Base-by-base conservation (phyloP, 1,140 invertebrate genomes). In the Ceratina japonica region DNA sequence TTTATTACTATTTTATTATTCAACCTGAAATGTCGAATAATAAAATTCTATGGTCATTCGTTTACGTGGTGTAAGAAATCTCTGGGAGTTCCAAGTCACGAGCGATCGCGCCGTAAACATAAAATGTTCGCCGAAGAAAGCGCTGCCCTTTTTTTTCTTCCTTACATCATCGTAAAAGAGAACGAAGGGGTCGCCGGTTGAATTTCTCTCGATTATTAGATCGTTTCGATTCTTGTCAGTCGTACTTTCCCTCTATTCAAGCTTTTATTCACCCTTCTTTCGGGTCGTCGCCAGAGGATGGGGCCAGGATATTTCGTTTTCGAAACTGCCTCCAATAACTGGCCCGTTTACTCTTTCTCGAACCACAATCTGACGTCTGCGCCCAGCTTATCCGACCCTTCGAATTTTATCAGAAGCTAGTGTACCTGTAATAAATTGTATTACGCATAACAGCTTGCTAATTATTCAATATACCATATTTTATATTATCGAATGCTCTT, bases 121-220 rank as follows among this genome's bases (percentile, higher is more conserved):
- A 44, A 24, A 44, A 72, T 44, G 20, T 49, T 61, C 56, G 5
- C 20, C 18, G 2, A 0, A 2, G 64, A 66, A 31, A 37, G 62
- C 15, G 37, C 22, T 13, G 18, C 64, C 20, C 16, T 22, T 64
- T 64, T n/a, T 24, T 27, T 27, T 24, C 13, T 2, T 27, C 58
- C 31, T 54, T 22, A 27, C 63, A 31, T 8, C 10, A 15, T 58
- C 31, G 31, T 75, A 75, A 75, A 75, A 27, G 52, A 16, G 44
- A 22, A 52, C 15, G 22, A 65, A 65, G 27, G 20, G 27, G 16
- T 56, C 37, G 65, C 51, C 66, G 74, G 61, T 79, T 56, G 62
- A 82, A 75, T 85, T 68, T 69, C 58, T 84, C 79, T 77, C 80
- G 82, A 88, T 89, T 87, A 87, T 87, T 87, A 81, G 83, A 80